Base-by-base conservation (phyloP, 53 echinoderm and acorn worm genomes). In the Crossaster papposus region DNA sequence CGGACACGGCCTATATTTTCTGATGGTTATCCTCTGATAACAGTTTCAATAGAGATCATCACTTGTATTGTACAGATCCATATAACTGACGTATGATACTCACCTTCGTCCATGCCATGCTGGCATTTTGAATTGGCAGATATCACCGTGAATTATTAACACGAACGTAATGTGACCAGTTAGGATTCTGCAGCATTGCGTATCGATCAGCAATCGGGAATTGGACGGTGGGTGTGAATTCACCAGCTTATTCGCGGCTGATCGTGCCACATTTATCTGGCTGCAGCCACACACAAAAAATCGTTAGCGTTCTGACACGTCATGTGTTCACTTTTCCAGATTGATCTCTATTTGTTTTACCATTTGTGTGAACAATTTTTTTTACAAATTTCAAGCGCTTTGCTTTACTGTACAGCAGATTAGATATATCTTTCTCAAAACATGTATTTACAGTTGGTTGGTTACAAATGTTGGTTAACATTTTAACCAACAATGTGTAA, bases 291-390 rank as follows among this genome's bases (percentile, higher is more conserved):
- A 14, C n/a, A n/a, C n/a, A n/a, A n/a, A 86, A 76, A 87, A 87
- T 87, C 87, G 77, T 87, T 87, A 87, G n/a, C 35, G 55, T 62
- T 44, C 72, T n/a, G 36, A 77, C 77, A 75, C 76, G 87, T 76
- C 77, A 87, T 53, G 37, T 28, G 2, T 29, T 58, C 77, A 34
- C 74, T 58, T 20, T 58, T 23, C 31, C 87, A 54, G 86, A 33
- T 32, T 54, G 73, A 18, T 14, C 84, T 4, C n/a, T 17, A 11
- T 22, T 20, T 29, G 13, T 51, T 70, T 51, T 32, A 14, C 20
- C 28, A 17, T 34, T 75, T 63, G 18, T 86, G 20, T 65, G 23
- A 22, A 29, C 74, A 77, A 20, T 32, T 5, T 44, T 44, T 44
- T 44, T 7, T 44, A n/a, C n/a, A n/a, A n/a, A 44, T 44, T 44